Percentiles rank a stretch among this genome's conserved stretches.
Conservation (phyloP, 2,797 vertebrate species). For the Helostoma temminkii region DNA sequence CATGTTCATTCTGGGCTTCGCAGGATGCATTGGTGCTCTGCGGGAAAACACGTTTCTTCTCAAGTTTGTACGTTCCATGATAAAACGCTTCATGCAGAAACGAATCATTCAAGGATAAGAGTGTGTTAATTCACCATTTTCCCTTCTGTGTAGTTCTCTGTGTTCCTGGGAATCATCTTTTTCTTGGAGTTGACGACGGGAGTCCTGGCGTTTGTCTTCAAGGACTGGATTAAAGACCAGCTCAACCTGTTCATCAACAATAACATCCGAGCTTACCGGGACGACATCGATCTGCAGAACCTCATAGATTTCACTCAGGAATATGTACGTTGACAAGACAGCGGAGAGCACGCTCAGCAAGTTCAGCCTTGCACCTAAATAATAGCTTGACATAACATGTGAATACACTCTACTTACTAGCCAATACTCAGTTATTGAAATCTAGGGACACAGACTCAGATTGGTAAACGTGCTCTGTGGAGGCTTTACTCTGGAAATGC, state of each 20-base stretch:
- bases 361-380: neutral
- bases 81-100: neutral
- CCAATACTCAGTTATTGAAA: too few relatives aligned
- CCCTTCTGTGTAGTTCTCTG: conserved; percentile 88
- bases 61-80: conserved; percentile 92
- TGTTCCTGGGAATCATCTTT: conserved; percentile 98
- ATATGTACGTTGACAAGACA: conserved; percentile 86
- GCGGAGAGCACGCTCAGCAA: neutral
- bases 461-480: neutral
- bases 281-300: conserved; percentile 98
- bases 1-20: conserved; percentile 98
- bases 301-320: conserved; percentile 99
- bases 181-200: conserved; percentile 97
- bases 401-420: neutral
- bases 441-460: too few relatives aligned
- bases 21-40: conserved; percentile 96
- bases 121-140: neutral
- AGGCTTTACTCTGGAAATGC: neutral
- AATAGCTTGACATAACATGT: neutral
- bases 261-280: conserved; percentile 96
- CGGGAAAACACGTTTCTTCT: conserved; percentile 96
- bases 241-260: conserved; percentile 99
- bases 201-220: conserved; percentile 96
- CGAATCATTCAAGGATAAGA: neutral
- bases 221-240: conserved; percentile 99